Base-by-base conservation (phyloP, 2,113 vertebrate genomes). In the Bos javanicus region DNA sequence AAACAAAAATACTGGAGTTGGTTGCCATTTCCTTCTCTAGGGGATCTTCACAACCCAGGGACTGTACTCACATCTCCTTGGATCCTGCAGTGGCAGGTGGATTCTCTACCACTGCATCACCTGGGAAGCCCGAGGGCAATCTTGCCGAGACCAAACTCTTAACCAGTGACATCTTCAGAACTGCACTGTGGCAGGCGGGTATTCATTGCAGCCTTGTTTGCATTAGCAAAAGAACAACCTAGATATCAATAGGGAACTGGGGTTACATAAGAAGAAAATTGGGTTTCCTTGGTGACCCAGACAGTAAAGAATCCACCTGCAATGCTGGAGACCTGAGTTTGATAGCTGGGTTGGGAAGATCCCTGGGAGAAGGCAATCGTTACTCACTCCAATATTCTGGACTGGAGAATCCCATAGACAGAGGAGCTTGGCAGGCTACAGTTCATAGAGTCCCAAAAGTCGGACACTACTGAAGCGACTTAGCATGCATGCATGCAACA, bases 11-110 rank as follows among this genome's bases (percentile, higher is more conserved):
- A 71, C 67, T 71, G 67, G 10, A 71, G 19, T 21, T 71, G 67
- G 36, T 71, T 39, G 67, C 67, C 33, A 71, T 23, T 12, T 36
- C 67, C n/a, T 71, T 36, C n/a, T 71, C 10, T 36, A 71, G n/a
- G n/a, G 19, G n/a, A 36, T 12, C 67, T 36, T 71, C n/a, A 71
- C 64, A 71, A 23, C n/a, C 64, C n/a, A 23, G n/a, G n/a, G 64
- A 71, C 0, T 71, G 64, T 36, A 21, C 10, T 23, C 67, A 71
- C 0, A 0, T 23, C 64, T 71, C 19, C n/a, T 36, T 11, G 64
- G 36, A n/a, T 71, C 67, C n/a, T 36, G 67, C n/a, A 71, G 19
- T 36, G 19, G n/a, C n/a, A 36, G 5, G n/a, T 36, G n/a, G 64
- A 71, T 23, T 71, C 36, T 71, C 9, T 23, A 71, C 67, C 67